phyloP scores from a whole-genome alignment of 2,797 vertebrate species.

The Rhynchonycteris naso region DNA sequence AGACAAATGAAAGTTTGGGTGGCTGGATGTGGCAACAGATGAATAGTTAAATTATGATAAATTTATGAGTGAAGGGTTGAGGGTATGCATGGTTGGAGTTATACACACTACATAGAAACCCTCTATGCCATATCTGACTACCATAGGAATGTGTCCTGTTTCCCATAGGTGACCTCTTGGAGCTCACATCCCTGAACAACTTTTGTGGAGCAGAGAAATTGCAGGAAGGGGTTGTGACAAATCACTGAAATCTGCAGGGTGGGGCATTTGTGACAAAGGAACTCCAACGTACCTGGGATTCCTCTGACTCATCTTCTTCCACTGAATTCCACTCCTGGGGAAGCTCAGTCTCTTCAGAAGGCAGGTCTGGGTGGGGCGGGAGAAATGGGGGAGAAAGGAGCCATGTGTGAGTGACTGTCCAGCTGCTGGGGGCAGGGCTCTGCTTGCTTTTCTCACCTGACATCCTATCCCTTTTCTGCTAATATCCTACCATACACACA shows the following conservation, averaged over 20 bases:
- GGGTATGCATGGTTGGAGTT: neutral
- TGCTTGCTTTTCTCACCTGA: neutral
- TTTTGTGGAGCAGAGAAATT: neutral
- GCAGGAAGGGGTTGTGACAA: neutral
- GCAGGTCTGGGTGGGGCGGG: neutral
- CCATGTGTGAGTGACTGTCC: neutral
- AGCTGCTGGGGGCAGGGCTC: too few relatives aligned
- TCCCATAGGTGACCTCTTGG: neutral
- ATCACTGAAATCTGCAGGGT: neutral
- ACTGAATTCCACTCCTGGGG: conserved; percentile 62
- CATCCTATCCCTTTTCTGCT: neutral
- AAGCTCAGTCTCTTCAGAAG: conserved; percentile 3
- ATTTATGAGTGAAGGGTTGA: neutral
- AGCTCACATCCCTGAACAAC: neutral
- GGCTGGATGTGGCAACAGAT: neutral
- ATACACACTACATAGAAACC: neutral
- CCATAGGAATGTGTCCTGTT: neutral
- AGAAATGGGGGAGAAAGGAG: neutral
- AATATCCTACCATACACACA: neutral
- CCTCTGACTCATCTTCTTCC: conserved; percentile 47
- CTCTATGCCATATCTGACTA: neutral
- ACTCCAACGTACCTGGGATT: conserved; percentile 41
- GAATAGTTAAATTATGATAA: neutral
- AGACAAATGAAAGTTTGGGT: neutral
- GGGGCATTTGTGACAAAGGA: neutral